These are phyloP conservation scores for Pholis gunnellus DNA, from an alignment of 2,113 vertebrate genomes.

Conservation along the genomic window DNA sequence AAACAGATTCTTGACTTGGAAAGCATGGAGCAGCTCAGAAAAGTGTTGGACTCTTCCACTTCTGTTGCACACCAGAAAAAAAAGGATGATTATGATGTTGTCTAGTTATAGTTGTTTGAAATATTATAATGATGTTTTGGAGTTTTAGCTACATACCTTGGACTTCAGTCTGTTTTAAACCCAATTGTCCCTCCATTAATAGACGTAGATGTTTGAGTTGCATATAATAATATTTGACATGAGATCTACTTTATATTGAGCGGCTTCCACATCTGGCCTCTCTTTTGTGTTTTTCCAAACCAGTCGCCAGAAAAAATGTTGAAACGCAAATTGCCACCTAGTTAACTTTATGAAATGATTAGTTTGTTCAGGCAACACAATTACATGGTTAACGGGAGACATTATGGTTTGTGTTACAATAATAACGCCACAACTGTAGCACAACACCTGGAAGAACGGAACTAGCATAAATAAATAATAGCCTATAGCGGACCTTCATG, in stretches of 20 bases:
- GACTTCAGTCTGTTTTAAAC: not conserved
- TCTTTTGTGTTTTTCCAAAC: not conserved
- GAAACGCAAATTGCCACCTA: not conserved
- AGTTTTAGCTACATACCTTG: not conserved
- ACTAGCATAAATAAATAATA: not conserved
- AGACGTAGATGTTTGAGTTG: not conserved
- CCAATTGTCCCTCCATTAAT: not conserved
- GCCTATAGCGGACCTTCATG: too few species aligned
- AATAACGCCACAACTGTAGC: not conserved
- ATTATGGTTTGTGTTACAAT: not conserved
- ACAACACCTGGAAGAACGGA: not conserved
- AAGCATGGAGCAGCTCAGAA: not conserved
- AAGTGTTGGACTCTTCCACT: not conserved
- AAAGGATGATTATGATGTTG: too few species aligned
- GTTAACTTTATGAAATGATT: not conserved
- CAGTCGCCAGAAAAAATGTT: too few species aligned
- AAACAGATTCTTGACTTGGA: not conserved
- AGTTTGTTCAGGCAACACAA: not conserved
- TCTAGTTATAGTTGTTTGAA: not conserved
- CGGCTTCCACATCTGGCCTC: not conserved
- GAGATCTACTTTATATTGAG: too few species aligned
- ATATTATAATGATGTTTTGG: not conserved
- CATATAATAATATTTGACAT: not conserved
- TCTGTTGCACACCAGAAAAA: not conserved
- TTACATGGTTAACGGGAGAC: not conserved